Evolutionary conservation across 2,797 vertebrate species (phyloP).

Genomic region (Pipistrellus pipistrellus): DNA sequence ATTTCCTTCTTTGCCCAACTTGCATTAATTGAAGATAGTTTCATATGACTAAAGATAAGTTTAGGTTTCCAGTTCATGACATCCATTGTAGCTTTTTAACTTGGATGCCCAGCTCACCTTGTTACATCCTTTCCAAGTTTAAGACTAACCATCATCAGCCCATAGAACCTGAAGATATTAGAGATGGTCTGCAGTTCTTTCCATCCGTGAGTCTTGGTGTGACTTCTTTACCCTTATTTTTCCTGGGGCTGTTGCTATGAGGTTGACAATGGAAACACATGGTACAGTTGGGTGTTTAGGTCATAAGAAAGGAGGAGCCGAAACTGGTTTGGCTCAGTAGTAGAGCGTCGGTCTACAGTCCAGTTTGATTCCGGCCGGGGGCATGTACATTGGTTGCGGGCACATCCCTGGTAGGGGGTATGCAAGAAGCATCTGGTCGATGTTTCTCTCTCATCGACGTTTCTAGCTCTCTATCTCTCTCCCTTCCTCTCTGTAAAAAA

Average conservation of each 20-base stretch:
- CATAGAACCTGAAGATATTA: not conserved
- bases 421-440: no score
- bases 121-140: not conserved
- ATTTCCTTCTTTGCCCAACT: not conserved
- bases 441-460: no score
- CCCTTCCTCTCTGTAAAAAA: no score
- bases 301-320: slow-evolving; percentile 36
- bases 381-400: no score
- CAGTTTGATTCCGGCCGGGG: no score
- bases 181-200: not conserved
- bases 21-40: not conserved
- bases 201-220: not conserved
- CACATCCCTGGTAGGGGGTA: no score
- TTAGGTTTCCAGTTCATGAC: slow-evolving; percentile 41
- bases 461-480: no score
- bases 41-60: slow-evolving; percentile 7
- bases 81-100: not conserved
- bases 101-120: not conserved
- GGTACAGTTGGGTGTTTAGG: slow-evolving; percentile 22
- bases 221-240: slow-evolving; percentile 27
- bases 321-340: no score
- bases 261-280: slow-evolving; percentile 32
- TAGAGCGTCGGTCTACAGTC: no score
- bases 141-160: not conserved
- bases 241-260: slow-evolving; percentile 15